These are phyloP conservation scores for Ditylenchus dipsaci DNA, from an alignment of 1,140 invertebrate species.

Conservation along the genomic window DNA sequence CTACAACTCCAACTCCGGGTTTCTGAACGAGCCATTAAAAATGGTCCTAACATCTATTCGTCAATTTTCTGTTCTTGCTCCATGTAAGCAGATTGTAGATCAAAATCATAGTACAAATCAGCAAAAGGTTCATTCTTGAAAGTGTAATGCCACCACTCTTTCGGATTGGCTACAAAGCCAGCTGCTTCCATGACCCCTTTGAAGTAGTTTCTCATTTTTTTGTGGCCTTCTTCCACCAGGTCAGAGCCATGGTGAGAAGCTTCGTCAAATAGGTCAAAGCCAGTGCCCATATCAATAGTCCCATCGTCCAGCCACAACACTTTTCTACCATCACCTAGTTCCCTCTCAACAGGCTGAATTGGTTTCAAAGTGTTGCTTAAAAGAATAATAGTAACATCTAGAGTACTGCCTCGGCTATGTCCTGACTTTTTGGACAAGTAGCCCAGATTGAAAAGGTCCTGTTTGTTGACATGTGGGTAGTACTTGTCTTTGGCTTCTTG, in stretches of 20 bases:
- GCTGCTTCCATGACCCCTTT: neutral
- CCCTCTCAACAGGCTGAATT: neutral
- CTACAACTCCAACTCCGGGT: no score
- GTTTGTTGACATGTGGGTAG: neutral
- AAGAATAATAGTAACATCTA: neutral
- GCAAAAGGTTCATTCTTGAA: neutral
- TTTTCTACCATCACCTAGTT: neutral
- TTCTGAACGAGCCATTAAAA: no score
- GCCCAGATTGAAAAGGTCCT: neutral
- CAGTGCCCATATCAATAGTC: neutral
- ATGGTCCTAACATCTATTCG: no score
- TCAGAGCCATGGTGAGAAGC: neutral
- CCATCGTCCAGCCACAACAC: neutral
- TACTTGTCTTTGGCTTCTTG: neutral
- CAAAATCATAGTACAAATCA: neutral
- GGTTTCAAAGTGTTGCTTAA: neutral
- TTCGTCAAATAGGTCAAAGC: neutral
- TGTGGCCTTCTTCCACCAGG: neutral
- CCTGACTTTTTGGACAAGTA: neutral
- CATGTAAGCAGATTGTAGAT: no score
- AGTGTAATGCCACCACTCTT: conserved; percentile 1
- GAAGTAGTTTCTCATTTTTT: neutral
- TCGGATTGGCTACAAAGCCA: neutral
- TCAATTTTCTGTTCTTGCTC: no score
- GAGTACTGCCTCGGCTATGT: neutral